Percentiles rank a stretch among this genome's conserved stretches.
Conservation (phyloP, 2,113 vertebrate species). For the Eudyptes chrysolophus region DNA sequence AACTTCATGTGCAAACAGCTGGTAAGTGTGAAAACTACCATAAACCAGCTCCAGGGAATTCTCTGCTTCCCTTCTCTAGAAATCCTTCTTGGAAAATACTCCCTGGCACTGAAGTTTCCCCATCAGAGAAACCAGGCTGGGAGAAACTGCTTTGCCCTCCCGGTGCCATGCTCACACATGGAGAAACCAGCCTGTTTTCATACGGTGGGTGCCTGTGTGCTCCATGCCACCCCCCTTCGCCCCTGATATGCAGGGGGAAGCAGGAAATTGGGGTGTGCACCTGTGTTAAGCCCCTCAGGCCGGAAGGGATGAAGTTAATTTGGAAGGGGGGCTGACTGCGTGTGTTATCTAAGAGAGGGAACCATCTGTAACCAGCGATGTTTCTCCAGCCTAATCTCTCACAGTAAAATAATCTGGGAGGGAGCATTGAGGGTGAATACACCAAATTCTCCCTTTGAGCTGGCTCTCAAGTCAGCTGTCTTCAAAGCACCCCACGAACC, state of each 20-base stretch:
- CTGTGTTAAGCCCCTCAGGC: background rate
- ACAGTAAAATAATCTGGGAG: background rate
- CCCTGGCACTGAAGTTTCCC: background rate
- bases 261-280: background rate
- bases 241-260: background rate
- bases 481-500: background rate
- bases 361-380: background rate
- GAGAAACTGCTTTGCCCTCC: background rate
- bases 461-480: background rate
- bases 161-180: accelerated
- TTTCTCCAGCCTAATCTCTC: background rate
- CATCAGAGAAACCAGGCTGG: background rate
- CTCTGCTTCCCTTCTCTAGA: background rate
- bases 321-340: background rate
- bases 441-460: background rate
- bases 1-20: constrained; percentile 69
- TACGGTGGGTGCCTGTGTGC: background rate
- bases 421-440: no score
- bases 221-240: background rate
- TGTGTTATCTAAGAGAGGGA: background rate
- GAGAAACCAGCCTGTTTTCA: background rate
- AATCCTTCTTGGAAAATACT: background rate
- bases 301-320: background rate
- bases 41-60: background rate
- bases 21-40: background rate